Percentiles rank a stretch among this genome's conserved stretches.
These are phyloP conservation scores for Plectrocnemia conspersa DNA, from an alignment of 1,140 invertebrate genomes.

Conservation along the genomic window DNA sequence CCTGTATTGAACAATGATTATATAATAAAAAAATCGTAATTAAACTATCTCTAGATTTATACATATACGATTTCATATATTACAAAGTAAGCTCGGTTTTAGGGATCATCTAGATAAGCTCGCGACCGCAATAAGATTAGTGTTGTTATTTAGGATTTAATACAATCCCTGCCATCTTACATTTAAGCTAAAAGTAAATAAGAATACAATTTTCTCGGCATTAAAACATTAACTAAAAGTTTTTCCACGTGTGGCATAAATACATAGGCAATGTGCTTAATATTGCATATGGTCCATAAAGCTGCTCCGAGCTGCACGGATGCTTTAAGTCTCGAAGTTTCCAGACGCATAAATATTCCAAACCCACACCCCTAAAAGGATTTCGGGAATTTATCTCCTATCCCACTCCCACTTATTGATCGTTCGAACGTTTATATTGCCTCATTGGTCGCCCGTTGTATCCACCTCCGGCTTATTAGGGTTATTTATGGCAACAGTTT, in stretches of 20 bases:
- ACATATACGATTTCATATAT: too few relatives aligned
- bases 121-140: not conserved
- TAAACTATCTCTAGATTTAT: too few relatives aligned
- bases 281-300: slow-evolving; percentile 4
- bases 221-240: too few relatives aligned
- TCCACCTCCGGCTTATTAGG: not conserved
- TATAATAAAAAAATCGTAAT: too few relatives aligned
- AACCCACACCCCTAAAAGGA: not conserved
- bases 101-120: not conserved
- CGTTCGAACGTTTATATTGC: slow-evolving; percentile 1
- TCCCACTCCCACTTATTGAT: not conserved
- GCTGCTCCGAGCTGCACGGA: slow-evolving; percentile 1
- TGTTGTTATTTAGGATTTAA: not conserved
- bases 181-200: too few relatives aligned
- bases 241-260: not conserved
- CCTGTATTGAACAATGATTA: too few relatives aligned
- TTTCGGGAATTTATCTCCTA: slow-evolving; percentile 1
- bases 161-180: not conserved
- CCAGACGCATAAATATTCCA: slow-evolving; percentile 33
- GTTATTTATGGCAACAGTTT: not conserved
- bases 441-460: not conserved
- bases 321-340: slow-evolving; percentile 23
- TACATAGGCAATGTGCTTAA: not conserved
- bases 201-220: too few relatives aligned
- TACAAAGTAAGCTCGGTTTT: too few relatives aligned